Evolutionary conservation across 2,113 vertebrate genomes (phyloP), one percentile per base, ranked within the genome.

Genomic region (Prochilodus magdalenae): DNA sequence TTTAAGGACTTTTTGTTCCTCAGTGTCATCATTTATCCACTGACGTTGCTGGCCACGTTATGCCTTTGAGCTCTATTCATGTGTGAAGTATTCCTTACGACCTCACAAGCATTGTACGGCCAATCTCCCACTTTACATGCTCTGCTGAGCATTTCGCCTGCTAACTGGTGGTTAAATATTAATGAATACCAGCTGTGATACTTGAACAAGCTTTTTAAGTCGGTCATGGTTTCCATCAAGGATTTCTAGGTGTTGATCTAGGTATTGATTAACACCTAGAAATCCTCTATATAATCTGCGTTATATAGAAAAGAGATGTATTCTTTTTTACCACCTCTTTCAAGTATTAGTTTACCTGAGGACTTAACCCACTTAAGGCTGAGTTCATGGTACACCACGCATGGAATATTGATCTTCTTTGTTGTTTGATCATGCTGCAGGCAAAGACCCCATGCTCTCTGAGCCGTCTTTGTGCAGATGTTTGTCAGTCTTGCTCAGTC

Each of bases 161-260:
- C 72, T 5, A 65, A 47, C 62, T 4, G 70, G 27, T 75, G 40
- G 87, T 88, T 88, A 82, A 83, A 83, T 78, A 83, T 90, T 86
- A 83, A 83, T 85, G 60, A 85, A 53, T 53, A 71, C 73, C 73
- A 81, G 79, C 77, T 82, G 71, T 40, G 29, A 20, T 83, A 75
- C 75, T 82, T 82, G 74, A 62, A 69, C 40, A 66, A 51, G 47
- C 55, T 72, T 60, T 66, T 65, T 62, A 36, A 67, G 40, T 12
- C 7, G 8, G n/a, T 24, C 71, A 57, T 13, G 14, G 29, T 44
- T 44, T 44, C 36, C 22, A 44, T 70, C 7, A 44, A 70, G 36
- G 1, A 26, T 24, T 13, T 60, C 8, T 40, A 44, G 6, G 1
- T 20, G 5, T 63, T 27, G 60, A 26, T 63, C n/a, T 63, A 26